Conservation (phyloP, 2,888 invertebrate species). For the Blera fallax region DNA sequence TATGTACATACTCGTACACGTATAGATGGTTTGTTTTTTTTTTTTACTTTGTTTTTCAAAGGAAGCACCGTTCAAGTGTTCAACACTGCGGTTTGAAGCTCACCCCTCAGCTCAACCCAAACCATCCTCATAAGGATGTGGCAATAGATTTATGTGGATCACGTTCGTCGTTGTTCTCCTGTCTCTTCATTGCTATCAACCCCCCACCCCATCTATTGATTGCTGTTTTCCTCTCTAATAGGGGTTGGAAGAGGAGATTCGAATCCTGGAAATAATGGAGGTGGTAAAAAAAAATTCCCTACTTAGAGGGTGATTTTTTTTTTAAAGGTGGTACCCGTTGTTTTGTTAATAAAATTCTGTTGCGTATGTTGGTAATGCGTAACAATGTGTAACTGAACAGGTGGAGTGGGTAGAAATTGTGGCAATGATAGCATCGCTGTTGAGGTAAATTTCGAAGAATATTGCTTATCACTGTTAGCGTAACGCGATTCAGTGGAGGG, state of each 20-base stretch:
- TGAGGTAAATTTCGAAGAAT: slow-evolving; percentile 24
- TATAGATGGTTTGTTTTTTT: not conserved
- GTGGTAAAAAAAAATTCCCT: slow-evolving; percentile 40
- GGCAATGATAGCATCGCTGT: slow-evolving; percentile 39
- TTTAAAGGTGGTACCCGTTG: slow-evolving; percentile 39
- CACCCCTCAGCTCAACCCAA: not conserved
- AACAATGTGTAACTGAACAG: slow-evolving; percentile 53
- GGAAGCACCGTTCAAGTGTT: slow-evolving; percentile 29
- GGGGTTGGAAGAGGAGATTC: slow-evolving; percentile 1
- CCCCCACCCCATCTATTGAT: slow-evolving; percentile 31
- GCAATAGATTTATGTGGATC: slow-evolving; percentile 65
- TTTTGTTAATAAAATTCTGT: slow-evolving; percentile 55
- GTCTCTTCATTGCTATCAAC: not conserved
- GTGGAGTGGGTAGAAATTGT: not conserved
- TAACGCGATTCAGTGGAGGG: not conserved
- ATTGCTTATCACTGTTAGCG: slow-evolving; percentile 17
- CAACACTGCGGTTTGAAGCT: slow-evolving; percentile 42
- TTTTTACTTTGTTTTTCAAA: not conserved
- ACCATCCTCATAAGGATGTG: slow-evolving; percentile 31
- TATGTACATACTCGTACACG: too few species aligned
- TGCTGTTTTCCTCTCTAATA: slow-evolving; percentile 55
- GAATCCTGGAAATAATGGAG: not conserved
- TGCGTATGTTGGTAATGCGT: slow-evolving; percentile 49
- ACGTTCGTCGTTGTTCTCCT: slow-evolving; percentile 43
- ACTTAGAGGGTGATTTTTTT: slow-evolving; percentile 61